A percentile compares a stretch with the other conserved stretches of the same genome.
Conservation (phyloP, 1,140 invertebrate species). For the Andricus grossulariae region DNA sequence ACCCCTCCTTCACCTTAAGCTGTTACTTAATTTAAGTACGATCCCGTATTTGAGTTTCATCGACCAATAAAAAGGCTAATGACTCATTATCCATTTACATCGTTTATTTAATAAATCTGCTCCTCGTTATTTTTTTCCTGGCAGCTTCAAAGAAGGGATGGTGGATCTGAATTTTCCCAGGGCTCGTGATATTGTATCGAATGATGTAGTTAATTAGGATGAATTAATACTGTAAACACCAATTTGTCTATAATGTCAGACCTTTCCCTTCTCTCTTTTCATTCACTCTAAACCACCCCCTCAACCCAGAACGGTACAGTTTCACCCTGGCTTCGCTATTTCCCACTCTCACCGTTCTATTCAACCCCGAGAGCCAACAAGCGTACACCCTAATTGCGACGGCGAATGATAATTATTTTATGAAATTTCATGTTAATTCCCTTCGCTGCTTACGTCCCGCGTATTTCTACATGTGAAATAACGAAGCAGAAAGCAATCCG, state of each 20-base stretch:
- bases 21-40: too few species aligned
- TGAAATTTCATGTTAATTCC: constrained; percentile 55
- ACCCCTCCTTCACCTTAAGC: too few species aligned
- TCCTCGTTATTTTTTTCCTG: not conserved
- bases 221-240: constrained; percentile 56
- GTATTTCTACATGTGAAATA: constrained; percentile 5
- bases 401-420: constrained; percentile 60
- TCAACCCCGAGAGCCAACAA: constrained; percentile 59
- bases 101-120: constrained; percentile 2
- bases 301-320: not conserved
- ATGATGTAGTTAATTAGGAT: constrained; percentile 57
- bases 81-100: constrained; percentile 1
- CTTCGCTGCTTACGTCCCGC: constrained; percentile 47
- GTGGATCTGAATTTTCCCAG: not conserved
- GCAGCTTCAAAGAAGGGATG: too few species aligned
- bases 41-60: not conserved
- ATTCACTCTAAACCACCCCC: not conserved
- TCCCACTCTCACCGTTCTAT: constrained; percentile 49
- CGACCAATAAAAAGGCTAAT: constrained; percentile 1
- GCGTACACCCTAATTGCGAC: constrained; percentile 58
- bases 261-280: constrained; percentile 39
- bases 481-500: constrained; percentile 7
- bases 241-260: constrained; percentile 53
- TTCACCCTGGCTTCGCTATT: constrained; percentile 40
- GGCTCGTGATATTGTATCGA: constrained; percentile 55